Percentiles rank a stretch among this genome's conserved stretches.
Evolutionary conservation across 1,140 invertebrate species (phyloP).

Genomic region (Solen grandis): DNA sequence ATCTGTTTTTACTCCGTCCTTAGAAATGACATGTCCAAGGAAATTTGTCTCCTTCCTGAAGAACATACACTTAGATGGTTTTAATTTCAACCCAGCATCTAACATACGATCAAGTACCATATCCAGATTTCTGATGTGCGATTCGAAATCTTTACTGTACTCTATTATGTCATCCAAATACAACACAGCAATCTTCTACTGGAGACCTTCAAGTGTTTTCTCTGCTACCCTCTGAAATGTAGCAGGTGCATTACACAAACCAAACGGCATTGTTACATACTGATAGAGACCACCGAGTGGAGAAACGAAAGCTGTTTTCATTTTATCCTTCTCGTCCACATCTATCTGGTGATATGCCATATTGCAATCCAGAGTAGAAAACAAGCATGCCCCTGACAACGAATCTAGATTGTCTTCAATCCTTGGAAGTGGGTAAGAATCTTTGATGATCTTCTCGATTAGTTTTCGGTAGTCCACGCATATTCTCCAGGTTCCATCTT

Average conservation of each 20-base stretch:
- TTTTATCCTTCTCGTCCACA: slow-evolving; percentile 24
- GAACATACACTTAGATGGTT: slow-evolving; percentile 61
- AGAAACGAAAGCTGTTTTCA: slow-evolving; percentile 57
- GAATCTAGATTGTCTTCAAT: slow-evolving; percentile 15
- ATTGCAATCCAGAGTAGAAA: slow-evolving; percentile 47
- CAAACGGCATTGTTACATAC: slow-evolving; percentile 53
- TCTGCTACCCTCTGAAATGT: slow-evolving; percentile 48
- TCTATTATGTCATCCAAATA: slow-evolving; percentile 61
- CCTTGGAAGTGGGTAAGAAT: slow-evolving; percentile 23
- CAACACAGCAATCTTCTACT: slow-evolving; percentile 46
- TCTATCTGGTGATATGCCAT: slow-evolving; percentile 53
- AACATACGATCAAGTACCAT: slow-evolving; percentile 23
- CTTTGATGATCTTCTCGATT: slow-evolving; percentile 30
- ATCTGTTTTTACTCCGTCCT: slow-evolving; percentile 51
- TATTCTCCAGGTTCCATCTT: slow-evolving; percentile 19
- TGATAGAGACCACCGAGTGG: slow-evolving; percentile 53
- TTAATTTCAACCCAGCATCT: slow-evolving; percentile 46
- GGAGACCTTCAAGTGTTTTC: slow-evolving; percentile 38
- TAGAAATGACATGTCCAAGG: slow-evolving; percentile 54
- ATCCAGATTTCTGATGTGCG: slow-evolving; percentile 40
- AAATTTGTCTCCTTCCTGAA: slow-evolving; percentile 45
- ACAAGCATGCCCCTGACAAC: background rate
- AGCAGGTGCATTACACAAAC: slow-evolving; percentile 35
- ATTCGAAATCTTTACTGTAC: slow-evolving; percentile 34
- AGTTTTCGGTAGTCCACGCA: slow-evolving; percentile 64